These are phyloP conservation scores for Leptopilina clavipes DNA, from an alignment of 1,140 invertebrate species.

Conservation along the genomic window DNA sequence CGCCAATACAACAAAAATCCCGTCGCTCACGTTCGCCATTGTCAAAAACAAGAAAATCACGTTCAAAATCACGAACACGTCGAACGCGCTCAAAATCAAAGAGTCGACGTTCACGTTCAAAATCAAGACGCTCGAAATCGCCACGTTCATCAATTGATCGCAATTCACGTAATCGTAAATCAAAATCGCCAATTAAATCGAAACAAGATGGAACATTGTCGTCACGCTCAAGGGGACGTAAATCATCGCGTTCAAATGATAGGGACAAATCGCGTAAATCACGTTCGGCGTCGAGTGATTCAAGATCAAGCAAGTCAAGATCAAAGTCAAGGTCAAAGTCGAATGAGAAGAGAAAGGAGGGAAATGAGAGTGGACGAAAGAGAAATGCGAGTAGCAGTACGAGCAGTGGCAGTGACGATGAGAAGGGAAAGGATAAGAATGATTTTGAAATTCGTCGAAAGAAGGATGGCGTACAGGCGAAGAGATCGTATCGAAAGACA, in stretches of 20 bases:
- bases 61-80: slow-evolving; percentile 62
- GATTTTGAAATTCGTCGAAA: slow-evolving; percentile 85
- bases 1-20: slow-evolving; percentile 62
- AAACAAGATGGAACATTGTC: slow-evolving; percentile 43
- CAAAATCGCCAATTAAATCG: slow-evolving; percentile 61
- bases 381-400: slow-evolving; percentile 66
- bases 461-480: slow-evolving; percentile 86
- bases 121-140: slow-evolving; percentile 57
- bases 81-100: slow-evolving; percentile 61
- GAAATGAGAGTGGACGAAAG: slow-evolving; percentile 65
- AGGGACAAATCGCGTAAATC: slow-evolving; percentile 70
- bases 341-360: slow-evolving; percentile 70
- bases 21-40: slow-evolving; percentile 65
- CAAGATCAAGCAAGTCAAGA: slow-evolving; percentile 60
- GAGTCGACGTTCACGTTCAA: slow-evolving; percentile 54
- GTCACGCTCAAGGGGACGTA: slow-evolving; percentile 59
- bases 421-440: slow-evolving; percentile 77
- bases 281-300: slow-evolving; percentile 66
- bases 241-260: slow-evolving; percentile 62
- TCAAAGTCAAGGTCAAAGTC: slow-evolving; percentile 71
- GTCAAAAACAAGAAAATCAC: background rate
- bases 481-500: slow-evolving; percentile 88
- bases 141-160: slow-evolving; percentile 53
- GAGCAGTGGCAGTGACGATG: slow-evolving; percentile 68
- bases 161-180: slow-evolving; percentile 55